phyloP scores from a whole-genome alignment of 2,888 invertebrate species.

The Hedychridium roseum region DNA sequence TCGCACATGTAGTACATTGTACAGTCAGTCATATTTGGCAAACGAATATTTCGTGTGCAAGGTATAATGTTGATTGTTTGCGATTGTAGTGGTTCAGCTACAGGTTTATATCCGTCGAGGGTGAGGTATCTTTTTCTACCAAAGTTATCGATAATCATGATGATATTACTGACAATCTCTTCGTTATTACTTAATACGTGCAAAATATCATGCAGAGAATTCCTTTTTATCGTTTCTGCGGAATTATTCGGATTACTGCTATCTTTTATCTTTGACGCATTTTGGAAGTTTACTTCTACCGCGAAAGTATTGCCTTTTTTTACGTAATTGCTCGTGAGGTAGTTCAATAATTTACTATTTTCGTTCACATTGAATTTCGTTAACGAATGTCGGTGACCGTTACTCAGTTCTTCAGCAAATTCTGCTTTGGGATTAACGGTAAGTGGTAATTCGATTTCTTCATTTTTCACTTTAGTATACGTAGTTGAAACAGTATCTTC shows the following conservation, averaged over 20 bases:
- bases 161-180: slow-evolving; percentile 30
- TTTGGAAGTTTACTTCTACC: too few relatives aligned
- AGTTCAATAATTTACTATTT: slow-evolving; percentile 23
- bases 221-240: too few relatives aligned
- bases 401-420: too few relatives aligned
- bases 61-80: slow-evolving; percentile 56
- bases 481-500: slow-evolving; percentile 19
- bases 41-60: slow-evolving; percentile 62
- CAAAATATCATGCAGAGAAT: too few relatives aligned
- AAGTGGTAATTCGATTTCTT: too few relatives aligned
- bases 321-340: slow-evolving; percentile 39
- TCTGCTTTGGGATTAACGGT: too few relatives aligned
- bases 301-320: slow-evolving; percentile 30
- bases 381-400: too few relatives aligned
- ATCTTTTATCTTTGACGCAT: too few relatives aligned
- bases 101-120: slow-evolving; percentile 36
- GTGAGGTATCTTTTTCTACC: slow-evolving; percentile 48
- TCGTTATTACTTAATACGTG: slow-evolving; percentile 16
- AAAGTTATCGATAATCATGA: slow-evolving; percentile 40
- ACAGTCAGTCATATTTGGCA: slow-evolving; percentile 66
- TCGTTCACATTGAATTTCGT: too few relatives aligned
- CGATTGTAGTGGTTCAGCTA: slow-evolving; percentile 31
- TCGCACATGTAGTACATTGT: slow-evolving; percentile 66
- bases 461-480: too few relatives aligned
- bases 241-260: too few relatives aligned